Percentiles rank a stretch among this genome's conserved stretches.
phyloP scores from a whole-genome alignment of 1,140 invertebrate genomes.

The Callitettix versicolor region DNA sequence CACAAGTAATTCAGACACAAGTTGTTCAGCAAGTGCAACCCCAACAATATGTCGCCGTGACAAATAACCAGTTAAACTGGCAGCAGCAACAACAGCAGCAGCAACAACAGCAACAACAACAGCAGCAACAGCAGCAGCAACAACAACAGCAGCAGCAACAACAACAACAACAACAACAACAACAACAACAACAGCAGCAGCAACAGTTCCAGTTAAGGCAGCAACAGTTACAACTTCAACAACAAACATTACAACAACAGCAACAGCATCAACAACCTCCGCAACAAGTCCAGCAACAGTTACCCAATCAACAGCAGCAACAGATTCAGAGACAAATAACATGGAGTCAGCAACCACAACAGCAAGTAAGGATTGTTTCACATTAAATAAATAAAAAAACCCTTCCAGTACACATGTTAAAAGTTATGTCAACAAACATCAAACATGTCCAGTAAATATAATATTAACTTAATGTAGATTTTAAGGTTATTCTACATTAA shows the following conservation, averaged over 20 bases:
- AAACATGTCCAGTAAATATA: too few species aligned
- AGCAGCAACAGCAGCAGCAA: constrained; percentile 21
- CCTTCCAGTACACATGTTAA: too few species aligned
- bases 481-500: too few species aligned
- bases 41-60: constrained; percentile 6
- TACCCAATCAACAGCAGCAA: constrained; percentile 24
- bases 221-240: constrained; percentile 23
- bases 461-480: too few species aligned
- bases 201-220: constrained; percentile 27
- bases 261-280: constrained; percentile 20
- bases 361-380: constrained; percentile 18
- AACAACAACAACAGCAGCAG: constrained; percentile 21
- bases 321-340: constrained; percentile 31
- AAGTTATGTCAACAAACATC: too few species aligned
- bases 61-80: constrained; percentile 21
- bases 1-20: constrained; percentile 23
- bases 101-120: constrained; percentile 40
- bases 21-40: constrained; percentile 27
- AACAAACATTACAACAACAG: constrained; percentile 18
- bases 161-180: constrained; percentile 39
- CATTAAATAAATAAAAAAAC: too few species aligned
- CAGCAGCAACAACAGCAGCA: constrained; percentile 24
- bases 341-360: constrained; percentile 28
- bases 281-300: constrained; percentile 24
- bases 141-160: constrained; percentile 32